Percentiles rank a stretch among this genome's conserved stretches.
These are phyloP conservation scores for Aphelenchoides fujianensis DNA, from an alignment of 1,140 invertebrate species.

Conservation along the genomic window DNA sequence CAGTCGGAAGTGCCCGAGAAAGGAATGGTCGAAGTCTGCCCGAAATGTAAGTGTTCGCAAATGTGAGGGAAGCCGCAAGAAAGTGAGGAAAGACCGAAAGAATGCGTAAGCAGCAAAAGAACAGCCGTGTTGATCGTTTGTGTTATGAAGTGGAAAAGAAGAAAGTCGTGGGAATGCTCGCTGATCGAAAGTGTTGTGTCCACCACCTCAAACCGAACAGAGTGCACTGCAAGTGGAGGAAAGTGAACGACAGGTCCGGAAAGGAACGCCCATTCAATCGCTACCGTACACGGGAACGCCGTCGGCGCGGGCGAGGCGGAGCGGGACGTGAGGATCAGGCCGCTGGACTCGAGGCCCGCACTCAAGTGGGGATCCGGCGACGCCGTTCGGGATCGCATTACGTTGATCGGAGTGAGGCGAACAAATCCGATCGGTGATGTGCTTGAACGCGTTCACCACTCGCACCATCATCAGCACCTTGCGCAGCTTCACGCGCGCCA, in stretches of 20 bases:
- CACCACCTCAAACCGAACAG: no score
- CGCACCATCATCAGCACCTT: slow-evolving; percentile 57
- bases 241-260: neutral
- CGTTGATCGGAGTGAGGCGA: slow-evolving; percentile 28
- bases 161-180: no score
- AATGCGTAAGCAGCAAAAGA: no score
- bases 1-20: no score
- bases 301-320: slow-evolving; percentile 5
- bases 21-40: no score
- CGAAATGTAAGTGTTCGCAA: no score
- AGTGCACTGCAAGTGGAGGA: no score
- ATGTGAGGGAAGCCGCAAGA: no score
- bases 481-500: slow-evolving; percentile 53
- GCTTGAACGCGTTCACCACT: slow-evolving; percentile 52
- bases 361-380: slow-evolving; percentile 25
- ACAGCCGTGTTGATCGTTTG: no score
- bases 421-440: slow-evolving; percentile 35
- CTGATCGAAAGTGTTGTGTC: no score
- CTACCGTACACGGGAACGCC: slow-evolving; percentile 25
- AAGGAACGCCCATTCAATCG: slow-evolving; percentile 5
- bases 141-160: no score
- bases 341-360: neutral
- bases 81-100: no score
- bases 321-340: neutral
- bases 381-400: slow-evolving; percentile 28